Base-by-base conservation (phyloP, 2,113 vertebrate species). In the Menura novaehollandiae region DNA sequence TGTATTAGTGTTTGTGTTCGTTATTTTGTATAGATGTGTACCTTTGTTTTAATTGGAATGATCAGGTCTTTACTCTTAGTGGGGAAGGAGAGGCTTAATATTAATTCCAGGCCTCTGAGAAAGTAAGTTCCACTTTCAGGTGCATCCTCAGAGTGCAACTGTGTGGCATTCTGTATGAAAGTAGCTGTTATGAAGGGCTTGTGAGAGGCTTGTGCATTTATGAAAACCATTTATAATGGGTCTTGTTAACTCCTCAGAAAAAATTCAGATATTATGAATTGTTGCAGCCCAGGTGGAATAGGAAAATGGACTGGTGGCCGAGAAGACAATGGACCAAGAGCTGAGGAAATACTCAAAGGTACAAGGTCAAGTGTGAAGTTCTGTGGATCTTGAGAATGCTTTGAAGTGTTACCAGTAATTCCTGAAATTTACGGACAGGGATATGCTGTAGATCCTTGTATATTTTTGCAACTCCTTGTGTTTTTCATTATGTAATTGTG, bases 201-300 rank as follows among this genome's bases (percentile, higher is more conserved):
- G 10, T 63, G 43, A 59, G 39, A 85, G 20, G 14, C 18, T 82
- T 73, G 26, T 69, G 14, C 2, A 1, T 46, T 94, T 74, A n/a
- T 55, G 33, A 46, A 79, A 85, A 55, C 11, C 15, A 26, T 71
- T 79, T 64, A 20, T 44, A 33, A 72, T 52, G 14, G 33, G 15
- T 18, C 35, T 78, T 64, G 8, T 68, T 35, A 75, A 6, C 18
- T 68, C 64, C 12, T 56, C 35, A 46, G 68, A 85, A 85, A 58
- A 44, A 11, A 62, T 0, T 28, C 28, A 22, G 6, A 17, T 37
- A 10, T 15, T 44, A 13, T 0, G 1, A 76, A 28, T 66, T 18
- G 47, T 44, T 76, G n/a, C 24, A 62, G 14, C 33, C 21, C 39
- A 73, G 18, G 23, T 1, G 1, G n/a, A 56, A 56, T 4, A 33